Percentiles rank a stretch among this genome's conserved stretches.
Conservation (phyloP, 2,888 invertebrate genomes). For the Ditula angustiorana region DNA sequence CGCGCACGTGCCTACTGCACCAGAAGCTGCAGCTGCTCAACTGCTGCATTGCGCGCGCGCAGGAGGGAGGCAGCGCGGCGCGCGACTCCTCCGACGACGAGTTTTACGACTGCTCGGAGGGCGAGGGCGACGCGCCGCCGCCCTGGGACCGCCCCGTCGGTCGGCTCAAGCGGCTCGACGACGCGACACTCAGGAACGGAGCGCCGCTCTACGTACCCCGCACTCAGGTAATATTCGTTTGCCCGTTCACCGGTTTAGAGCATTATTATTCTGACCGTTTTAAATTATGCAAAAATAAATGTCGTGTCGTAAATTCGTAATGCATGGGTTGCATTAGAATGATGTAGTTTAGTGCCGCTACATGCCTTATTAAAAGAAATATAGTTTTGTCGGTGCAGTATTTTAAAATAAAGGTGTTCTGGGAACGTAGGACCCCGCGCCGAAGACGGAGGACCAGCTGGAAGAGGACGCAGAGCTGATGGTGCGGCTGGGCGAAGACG, state of each 20-base stretch:
- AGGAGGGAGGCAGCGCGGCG: conserved; percentile 70
- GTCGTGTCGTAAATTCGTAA: not conserved
- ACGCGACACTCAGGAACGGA: conserved; percentile 72
- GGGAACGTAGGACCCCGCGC: conserved; percentile 92
- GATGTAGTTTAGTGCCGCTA: not conserved
- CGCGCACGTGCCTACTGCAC: conserved; percentile 95
- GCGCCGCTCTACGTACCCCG: conserved; percentile 74
- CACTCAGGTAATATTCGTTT: conserved; percentile 64
- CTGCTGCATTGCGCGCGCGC: conserved; percentile 89
- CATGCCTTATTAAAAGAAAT: not conserved
- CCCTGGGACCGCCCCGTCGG: conserved; percentile 75
- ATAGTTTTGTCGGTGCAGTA: not conserved
- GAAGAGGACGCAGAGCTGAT: conserved; percentile 97
- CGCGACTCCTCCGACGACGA: conserved; percentile 86
- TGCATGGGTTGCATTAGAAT: not conserved
- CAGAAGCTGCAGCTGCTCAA: conserved; percentile 97
- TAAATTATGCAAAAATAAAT: too few relatives aligned
- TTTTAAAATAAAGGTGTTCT: conserved; percentile 89
- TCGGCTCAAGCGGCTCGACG: conserved; percentile 67
- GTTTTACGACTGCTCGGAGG: conserved; percentile 92
- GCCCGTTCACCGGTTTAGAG: not conserved
- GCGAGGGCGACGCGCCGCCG: conserved; percentile 80
- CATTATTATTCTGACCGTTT: not conserved
- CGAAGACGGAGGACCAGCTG: conserved; percentile 98
- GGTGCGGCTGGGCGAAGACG: conserved; percentile 94